Percentiles rank a stretch among this genome's conserved stretches.
Evolutionary conservation across 2,797 vertebrate genomes (phyloP).

Genomic region (Gallirallus australis): DNA sequence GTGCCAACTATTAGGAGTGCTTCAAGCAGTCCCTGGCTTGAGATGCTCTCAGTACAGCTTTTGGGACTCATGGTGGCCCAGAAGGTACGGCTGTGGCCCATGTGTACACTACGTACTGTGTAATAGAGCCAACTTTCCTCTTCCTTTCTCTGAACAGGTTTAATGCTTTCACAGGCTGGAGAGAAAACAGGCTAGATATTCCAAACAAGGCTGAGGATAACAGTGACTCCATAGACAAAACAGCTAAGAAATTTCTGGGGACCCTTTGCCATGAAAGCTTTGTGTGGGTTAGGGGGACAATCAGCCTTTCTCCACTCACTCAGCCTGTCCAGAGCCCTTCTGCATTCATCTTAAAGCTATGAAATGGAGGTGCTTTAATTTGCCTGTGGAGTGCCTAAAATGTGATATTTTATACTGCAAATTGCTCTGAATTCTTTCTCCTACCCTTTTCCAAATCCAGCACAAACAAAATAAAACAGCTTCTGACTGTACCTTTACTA

Average conservation of each 20-base stretch:
- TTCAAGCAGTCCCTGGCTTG: background rate
- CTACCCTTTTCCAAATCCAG: background rate
- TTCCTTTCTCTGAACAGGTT: background rate
- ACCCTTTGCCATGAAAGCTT: rapidly evolving
- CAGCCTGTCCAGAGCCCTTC: background rate
- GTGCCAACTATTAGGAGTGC: background rate
- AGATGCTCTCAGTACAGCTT: background rate
- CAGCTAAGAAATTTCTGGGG: background rate
- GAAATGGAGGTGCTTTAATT: background rate
- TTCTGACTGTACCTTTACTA: background rate
- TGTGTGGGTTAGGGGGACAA: background rate
- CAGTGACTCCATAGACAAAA: background rate
- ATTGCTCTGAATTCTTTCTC: background rate
- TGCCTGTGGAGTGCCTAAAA: background rate
- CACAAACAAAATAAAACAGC: background rate
- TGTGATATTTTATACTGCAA: background rate
- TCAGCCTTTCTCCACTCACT: background rate
- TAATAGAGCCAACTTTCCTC: background rate
- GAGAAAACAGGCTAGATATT: background rate
- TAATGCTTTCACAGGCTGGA: background rate
- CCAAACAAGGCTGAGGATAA: background rate
- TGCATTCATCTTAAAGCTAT: background rate
- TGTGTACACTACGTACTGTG: rapidly evolving
- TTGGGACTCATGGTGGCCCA: rapidly evolving
- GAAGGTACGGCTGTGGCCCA: background rate